Base-by-base conservation (phyloP, 2,888 invertebrate genomes). In the Ypsolopha sequella region DNA sequence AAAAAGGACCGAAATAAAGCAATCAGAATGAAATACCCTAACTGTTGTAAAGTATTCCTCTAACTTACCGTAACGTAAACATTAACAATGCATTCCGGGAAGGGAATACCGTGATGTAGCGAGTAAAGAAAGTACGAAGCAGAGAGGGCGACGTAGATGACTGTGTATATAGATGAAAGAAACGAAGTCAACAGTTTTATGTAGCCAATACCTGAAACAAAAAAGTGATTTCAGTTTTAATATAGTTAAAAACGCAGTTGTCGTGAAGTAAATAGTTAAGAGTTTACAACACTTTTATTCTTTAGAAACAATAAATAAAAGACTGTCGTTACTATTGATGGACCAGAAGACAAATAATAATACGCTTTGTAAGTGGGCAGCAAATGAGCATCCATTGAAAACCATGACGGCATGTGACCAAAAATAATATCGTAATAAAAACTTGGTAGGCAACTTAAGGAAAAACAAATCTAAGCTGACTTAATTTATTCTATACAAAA, bases 131-230 rank as follows among this genome's bases (percentile, higher is more conserved):
- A 64, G 61, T 84, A 86, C 38, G 38, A 38, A 38, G 86, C 62
- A 1, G 88, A 79, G 44, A 91, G 64, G 3, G 89, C 87, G 63
- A 90, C 76, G 60, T 90, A 88, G 13, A 90, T 70, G n/a, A 88
- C 80, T 51, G 90, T 88, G 65, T 89, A 90, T 11, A 90, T 64
- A 38, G 89, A 77, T 13, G 86, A 70, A 41, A 90, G 57, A 58
- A 85, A 82, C 36, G 89, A 88, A 39, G 88, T 81, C 41, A 90
- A 59, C 55, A 91, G 68, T 63, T 90, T 88, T 14, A 91, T 69
- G 61, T 89, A 90, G 35, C 91, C 91, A 13, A 91, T 80, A 55
- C 91, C 91, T 91, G 77, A 34, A 49, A 49, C n/a, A 3, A 4
- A 35, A 6, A 43, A 36, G 11, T 2, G 6, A 34, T 34, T 38